Evolutionary conservation across 2,113 vertebrate species (phyloP), one percentile per base, ranked within the genome.

Genomic region (Pteruthius melanotis): DNA sequence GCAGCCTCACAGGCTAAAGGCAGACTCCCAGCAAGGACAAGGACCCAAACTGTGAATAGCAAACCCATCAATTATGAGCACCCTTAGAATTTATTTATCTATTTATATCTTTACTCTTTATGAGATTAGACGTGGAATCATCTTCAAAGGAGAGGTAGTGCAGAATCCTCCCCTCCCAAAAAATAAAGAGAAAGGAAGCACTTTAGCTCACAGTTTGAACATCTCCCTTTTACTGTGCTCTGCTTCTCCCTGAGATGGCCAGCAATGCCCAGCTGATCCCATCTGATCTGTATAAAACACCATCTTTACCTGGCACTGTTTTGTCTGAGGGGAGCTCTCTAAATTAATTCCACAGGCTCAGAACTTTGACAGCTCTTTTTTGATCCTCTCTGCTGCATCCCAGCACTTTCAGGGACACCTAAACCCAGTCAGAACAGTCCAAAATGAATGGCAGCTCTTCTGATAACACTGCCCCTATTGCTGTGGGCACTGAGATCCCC

Each of bases 311-410:
- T 92, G 69, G 68, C 76, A 27, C 31, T 70, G 39, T 70, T 91
- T 74, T 83, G 71, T 93, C 87, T 60, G 4, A 88, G 92, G 54
- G 66, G 75, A 94, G 82, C 71, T 71, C 90, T 95, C 71, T 70
- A 78, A 88, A 93, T 90, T 90, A 86, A 95, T 95, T 91, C 85
- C 83, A 75, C 52, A 63, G 60, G 69, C 85, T 96, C 91, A 49
- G 79, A 83, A 76, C 60, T 61, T 52, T 80, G 68, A 74, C 75
- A 86, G 87, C 27, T 86, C 79, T n/a, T 50, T 95, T 95, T 89
- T 95, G 70, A 95, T 93, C 88, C 74, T 74, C 79, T 86, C 79
- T 89, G 79, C 56, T 50, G 90, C 85, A 66, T 88, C 40, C 52
- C 77, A 74, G 7, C 1, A 2, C 33, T 64, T 90, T 54, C 56